Conservation (phyloP, 2,113 vertebrate genomes). For the Aepyceros melampus region DNA sequence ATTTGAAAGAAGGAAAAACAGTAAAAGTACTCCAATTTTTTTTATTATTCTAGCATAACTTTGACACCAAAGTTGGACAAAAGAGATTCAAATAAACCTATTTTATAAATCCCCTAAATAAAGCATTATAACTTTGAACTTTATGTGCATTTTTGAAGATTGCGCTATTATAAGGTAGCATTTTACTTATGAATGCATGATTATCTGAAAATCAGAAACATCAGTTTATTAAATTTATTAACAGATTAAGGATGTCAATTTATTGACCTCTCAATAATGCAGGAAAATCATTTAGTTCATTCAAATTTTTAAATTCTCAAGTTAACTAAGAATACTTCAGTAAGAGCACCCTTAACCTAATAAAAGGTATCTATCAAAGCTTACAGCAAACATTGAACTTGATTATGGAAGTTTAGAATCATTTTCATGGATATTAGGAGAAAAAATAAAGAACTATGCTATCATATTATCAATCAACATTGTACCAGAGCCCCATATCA, state of each 20-base stretch:
- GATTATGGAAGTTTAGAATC: not conserved
- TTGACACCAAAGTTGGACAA: not conserved
- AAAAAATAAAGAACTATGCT: not conserved
- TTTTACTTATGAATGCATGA: not conserved
- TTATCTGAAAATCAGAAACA: not conserved
- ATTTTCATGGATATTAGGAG: not conserved
- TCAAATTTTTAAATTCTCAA: not conserved
- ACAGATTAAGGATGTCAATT: not conserved
- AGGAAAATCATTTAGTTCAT: not conserved
- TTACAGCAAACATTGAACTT: not conserved
- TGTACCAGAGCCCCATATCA: not conserved
- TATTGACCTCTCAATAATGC: not conserved
- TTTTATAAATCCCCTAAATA: not conserved
- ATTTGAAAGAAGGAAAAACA: not conserved
- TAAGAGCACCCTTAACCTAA: not conserved
- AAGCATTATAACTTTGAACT: not conserved
- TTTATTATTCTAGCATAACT: not conserved
- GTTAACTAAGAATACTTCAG: not conserved
- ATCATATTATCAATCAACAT: not conserved
- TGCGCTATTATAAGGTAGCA: not conserved
- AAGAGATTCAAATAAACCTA: not conserved
- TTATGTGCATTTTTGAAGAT: not conserved
- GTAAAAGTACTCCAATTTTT: not conserved
- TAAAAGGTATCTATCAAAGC: not conserved
- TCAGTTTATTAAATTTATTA: not conserved